A percentile compares a stretch with the other conserved stretches of the same genome.
phyloP scores from a whole-genome alignment of 2,113 vertebrate genomes.

The Gnathonemus longibarbis region DNA sequence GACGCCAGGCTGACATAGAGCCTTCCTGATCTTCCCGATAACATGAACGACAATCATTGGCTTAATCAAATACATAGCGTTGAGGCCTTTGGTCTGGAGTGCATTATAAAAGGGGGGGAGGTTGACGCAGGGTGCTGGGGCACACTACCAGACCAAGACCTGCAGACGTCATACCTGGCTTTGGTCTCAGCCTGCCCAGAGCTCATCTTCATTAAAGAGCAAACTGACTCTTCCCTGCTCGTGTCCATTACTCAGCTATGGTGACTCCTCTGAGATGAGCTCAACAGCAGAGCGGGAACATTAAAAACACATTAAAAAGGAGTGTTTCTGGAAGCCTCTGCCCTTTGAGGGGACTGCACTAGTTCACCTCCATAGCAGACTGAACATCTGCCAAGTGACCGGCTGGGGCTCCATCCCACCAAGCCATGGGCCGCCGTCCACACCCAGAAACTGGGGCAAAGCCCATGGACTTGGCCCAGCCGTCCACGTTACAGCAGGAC shows the following conservation, averaged over 20 bases:
- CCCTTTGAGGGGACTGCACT: conserved; percentile 24
- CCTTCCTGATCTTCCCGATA: conserved; percentile 12
- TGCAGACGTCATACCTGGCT: conserved; percentile 58
- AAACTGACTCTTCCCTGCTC: conserved; percentile 29
- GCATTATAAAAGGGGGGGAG: neutral
- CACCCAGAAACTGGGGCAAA: conserved; percentile 9
- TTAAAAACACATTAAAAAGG: conserved; percentile 1
- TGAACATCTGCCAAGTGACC: conserved; percentile 37
- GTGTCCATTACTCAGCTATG: neutral
- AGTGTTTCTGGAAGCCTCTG: neutral
- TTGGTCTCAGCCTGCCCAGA: conserved; percentile 50
- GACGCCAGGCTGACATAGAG: neutral
- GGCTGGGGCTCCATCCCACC: neutral
- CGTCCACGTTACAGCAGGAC: conserved; percentile 19
- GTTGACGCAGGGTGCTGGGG: neutral
- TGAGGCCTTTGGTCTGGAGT: neutral
- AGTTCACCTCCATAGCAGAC: conserved; percentile 38
- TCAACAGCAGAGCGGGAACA: neutral
- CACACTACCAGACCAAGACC: conserved; percentile 17
- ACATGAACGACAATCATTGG: neutral
- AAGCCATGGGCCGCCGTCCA: conserved; percentile 18
- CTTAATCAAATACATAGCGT: conserved; percentile 12
- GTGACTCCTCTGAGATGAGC: neutral
- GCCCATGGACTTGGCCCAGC: conserved; percentile 1
- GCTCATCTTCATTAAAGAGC: conserved; percentile 45